Base-by-base conservation (phyloP, 2,888 invertebrate genomes). In the Teleiodes luculella region DNA sequence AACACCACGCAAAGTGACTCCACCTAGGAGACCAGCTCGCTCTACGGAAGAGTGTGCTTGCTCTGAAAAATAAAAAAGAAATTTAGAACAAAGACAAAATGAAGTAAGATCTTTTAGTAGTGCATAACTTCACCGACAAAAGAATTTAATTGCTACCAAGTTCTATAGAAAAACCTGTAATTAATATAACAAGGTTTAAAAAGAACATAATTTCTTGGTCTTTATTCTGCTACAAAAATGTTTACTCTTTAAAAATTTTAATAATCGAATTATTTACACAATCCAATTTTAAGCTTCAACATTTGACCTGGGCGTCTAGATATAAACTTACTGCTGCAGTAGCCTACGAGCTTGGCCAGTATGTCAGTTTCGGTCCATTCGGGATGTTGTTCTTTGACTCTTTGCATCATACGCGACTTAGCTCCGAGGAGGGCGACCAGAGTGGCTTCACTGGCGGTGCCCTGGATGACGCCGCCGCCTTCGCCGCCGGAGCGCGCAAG, bases 31-130 rank as follows among this genome's bases (percentile, higher is more conserved):
- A 0, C 97, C 97, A 20, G 97, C 98, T 31, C 97, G 93, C 84
- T 98, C 98, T 3, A 98, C 97, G 0, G 97, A 97, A 0, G 97
- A 97, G 83, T 98, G 98, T 0, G 97, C 95, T 92, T 97, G 95
- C 62, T 93, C 95, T 95, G 76, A 28, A 68, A 74, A 49, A 51
- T 36, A 7, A 56, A 39, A 57, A 56, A 14, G 14, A 13, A 13
- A 39, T 14, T 11, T 11, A 6, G 3, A 24, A 24, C 24, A 24
- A 24, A 4, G 24, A n/a, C 6, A 51, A 35, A 5, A 56, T 36
- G 56, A 56, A 14, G 3, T 39, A 11, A 8, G 7, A n/a, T n/a
- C n/a, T n/a, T n/a, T n/a, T n/a, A n/a, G n/a, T n/a, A n/a, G n/a
- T n/a, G n/a, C n/a, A n/a, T n/a, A n/a, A n/a, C n/a, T n/a, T n/a